Conservation (phyloP, 2,797 vertebrate genomes). For the Etheostoma perlongum region DNA sequence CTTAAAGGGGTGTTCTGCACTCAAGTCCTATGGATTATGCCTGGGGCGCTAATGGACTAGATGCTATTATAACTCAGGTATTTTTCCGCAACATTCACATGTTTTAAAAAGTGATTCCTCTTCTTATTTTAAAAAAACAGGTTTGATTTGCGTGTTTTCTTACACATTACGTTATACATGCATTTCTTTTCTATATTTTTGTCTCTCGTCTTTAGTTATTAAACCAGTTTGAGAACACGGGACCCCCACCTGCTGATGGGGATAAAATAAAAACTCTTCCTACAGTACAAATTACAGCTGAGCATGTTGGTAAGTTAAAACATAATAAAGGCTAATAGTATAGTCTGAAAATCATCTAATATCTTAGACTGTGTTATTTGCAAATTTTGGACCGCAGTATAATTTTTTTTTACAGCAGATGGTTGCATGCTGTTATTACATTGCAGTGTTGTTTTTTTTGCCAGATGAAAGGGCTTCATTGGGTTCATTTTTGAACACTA, state of each 20-base stretch:
- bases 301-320: constrained; percentile 92
- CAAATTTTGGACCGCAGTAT: background rate
- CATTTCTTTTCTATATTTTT: background rate
- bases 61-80: constrained; percentile 99
- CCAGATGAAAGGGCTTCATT: background rate
- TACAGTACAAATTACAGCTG: constrained; percentile 90
- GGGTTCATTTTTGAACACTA: background rate
- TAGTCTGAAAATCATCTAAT: background rate
- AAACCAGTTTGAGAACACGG: constrained; percentile 99
- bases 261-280: constrained; percentile 98
- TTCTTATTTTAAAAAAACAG: background rate
- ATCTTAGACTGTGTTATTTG: background rate
- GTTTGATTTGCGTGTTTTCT: too few relatives aligned
- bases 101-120: background rate
- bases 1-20: constrained; percentile 94
- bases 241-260: constrained; percentile 95
- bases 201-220: constrained; percentile 86
- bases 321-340: background rate
- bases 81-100: background rate
- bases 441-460: background rate
- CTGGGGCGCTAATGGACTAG: constrained; percentile 98
- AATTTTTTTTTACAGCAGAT: background rate
- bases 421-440: background rate
- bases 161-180: background rate
- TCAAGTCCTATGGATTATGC: constrained; percentile 99